phyloP scores from a whole-genome alignment of 1,140 invertebrate genomes.

The Ooceraea biroi region DNA sequence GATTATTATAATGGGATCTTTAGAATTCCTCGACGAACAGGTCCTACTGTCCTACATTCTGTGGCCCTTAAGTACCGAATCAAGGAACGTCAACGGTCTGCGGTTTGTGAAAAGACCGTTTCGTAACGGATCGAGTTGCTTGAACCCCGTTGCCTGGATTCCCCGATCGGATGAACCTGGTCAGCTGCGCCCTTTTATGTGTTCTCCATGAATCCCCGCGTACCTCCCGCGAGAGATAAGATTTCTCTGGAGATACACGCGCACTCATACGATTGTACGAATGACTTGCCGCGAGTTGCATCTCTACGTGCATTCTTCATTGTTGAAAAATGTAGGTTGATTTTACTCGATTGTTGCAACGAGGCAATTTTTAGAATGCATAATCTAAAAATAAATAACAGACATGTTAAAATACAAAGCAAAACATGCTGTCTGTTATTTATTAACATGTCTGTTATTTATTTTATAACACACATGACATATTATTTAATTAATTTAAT shows the following conservation, averaged over 20 bases:
- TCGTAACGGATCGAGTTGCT: neutral
- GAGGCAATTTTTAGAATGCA: too few species aligned
- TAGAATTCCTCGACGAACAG: conserved; percentile 76
- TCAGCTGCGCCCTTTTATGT: neutral
- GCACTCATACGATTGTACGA: neutral
- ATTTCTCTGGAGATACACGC: neutral
- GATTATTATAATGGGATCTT: conserved; percentile 76
- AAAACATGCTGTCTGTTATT: too few species aligned
- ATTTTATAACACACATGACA: too few species aligned
- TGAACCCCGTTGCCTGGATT: neutral
- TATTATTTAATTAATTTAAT: too few species aligned
- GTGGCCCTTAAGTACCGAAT: conserved; percentile 30
- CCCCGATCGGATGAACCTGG: neutral
- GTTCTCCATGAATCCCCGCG: neutral
- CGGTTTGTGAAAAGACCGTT: neutral
- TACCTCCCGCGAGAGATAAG: too few species aligned
- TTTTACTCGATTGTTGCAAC: too few species aligned
- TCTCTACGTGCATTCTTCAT: too few species aligned
- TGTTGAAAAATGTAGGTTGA: too few species aligned
- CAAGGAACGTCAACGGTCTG: conserved; percentile 25
- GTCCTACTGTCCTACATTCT: conserved; percentile 76
- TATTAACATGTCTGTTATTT: too few species aligned
- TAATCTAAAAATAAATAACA: too few species aligned
- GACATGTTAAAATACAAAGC: too few species aligned
- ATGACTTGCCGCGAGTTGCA: too few species aligned